Conservation (phyloP, 2,113 vertebrate species). For the Crotalus horridus region DNA sequence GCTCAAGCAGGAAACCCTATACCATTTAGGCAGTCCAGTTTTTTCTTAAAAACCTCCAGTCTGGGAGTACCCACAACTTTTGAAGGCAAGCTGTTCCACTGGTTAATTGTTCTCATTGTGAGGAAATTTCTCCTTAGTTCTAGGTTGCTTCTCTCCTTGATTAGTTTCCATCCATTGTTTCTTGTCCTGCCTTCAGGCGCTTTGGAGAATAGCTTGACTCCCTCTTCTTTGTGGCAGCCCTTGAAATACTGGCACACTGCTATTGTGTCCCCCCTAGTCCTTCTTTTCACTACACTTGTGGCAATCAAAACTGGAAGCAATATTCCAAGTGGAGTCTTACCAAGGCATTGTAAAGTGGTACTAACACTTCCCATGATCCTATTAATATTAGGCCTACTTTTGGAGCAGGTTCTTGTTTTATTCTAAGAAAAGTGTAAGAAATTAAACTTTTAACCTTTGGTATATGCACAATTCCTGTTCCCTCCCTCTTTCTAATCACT, state of each 20-base stretch:
- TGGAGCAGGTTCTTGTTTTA: background rate
- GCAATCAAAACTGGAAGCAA: too few relatives aligned
- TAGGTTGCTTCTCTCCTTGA: background rate
- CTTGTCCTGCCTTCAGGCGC: background rate
- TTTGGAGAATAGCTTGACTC: background rate
- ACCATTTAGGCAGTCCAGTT: too few relatives aligned
- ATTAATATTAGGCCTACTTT: background rate
- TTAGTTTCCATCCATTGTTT: background rate
- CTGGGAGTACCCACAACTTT: too few relatives aligned
- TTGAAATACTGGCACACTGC: too few relatives aligned
- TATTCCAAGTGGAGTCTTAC: background rate
- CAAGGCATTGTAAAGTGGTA: background rate
- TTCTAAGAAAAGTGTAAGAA: background rate
- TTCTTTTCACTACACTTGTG: too few relatives aligned
- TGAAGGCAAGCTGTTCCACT: background rate
- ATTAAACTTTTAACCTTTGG: constrained; percentile 40
- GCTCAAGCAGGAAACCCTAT: too few relatives aligned
- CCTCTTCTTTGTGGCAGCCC: too few relatives aligned
- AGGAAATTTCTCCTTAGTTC: background rate
- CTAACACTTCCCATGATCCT: background rate
- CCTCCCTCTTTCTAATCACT: constrained; percentile 36
- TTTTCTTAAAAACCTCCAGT: background rate
- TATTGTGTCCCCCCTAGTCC: too few relatives aligned
- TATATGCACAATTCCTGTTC: constrained; percentile 41
- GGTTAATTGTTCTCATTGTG: background rate